Evolutionary conservation across 1,140 invertebrate genomes (phyloP).

Genomic region (Subanguina moxae): DNA sequence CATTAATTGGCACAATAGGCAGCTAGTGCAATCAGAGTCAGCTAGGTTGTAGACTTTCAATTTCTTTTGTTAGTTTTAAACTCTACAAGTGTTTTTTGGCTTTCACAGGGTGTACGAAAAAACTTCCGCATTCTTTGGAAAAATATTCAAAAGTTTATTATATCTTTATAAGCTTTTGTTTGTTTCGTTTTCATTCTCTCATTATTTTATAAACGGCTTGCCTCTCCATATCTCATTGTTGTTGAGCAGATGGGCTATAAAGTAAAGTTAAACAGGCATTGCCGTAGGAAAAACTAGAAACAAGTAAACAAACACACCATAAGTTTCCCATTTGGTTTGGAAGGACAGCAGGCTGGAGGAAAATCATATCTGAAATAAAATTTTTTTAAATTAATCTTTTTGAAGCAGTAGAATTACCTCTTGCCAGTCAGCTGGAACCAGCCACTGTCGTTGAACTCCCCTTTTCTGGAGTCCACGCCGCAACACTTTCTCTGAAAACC

Average conservation of each 20-base stretch:
- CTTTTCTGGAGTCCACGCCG: slow-evolving; percentile 54
- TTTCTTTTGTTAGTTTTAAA: too few relatives aligned
- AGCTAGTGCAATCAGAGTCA: too few relatives aligned
- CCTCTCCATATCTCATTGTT: slow-evolving; percentile 52
- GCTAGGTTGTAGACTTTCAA: too few relatives aligned
- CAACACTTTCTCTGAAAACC: slow-evolving; percentile 56
- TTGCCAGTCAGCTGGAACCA: slow-evolving; percentile 47
- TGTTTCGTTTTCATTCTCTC: slow-evolving; percentile 15
- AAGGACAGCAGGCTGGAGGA: slow-evolving; percentile 58
- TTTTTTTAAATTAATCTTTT: slow-evolving; percentile 7
- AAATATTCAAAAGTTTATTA: too few relatives aligned
- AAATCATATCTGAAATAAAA: slow-evolving; percentile 18
- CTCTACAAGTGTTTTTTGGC: too few relatives aligned
- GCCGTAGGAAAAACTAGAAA: not conserved
- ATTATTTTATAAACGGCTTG: slow-evolving; percentile 20
- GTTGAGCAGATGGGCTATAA: slow-evolving; percentile 47
- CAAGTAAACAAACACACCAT: not conserved
- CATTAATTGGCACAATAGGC: too few relatives aligned
- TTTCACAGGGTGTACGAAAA: slow-evolving; percentile 4
- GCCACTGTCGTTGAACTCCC: slow-evolving; percentile 54
- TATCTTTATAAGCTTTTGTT: too few relatives aligned
- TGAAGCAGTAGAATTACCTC: too few relatives aligned
- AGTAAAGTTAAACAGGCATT: not conserved
- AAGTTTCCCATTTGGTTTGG: slow-evolving; percentile 41
- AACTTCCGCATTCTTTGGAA: not conserved